Evolutionary conservation across 1,140 invertebrate genomes (phyloP), one percentile per base, ranked within the genome.

Genomic region (Parasteatoda tepidariorum): DNA sequence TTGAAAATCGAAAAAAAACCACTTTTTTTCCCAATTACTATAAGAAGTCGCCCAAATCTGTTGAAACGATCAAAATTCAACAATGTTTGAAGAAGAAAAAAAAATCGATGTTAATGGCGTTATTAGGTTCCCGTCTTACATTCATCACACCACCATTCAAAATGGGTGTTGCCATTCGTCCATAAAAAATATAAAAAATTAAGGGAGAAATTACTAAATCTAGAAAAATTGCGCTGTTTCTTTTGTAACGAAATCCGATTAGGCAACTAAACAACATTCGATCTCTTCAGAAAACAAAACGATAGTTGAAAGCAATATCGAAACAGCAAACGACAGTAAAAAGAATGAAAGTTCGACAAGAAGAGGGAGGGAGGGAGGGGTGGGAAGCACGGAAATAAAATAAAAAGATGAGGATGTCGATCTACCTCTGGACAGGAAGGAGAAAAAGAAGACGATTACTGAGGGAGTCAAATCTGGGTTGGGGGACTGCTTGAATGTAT

Each of bases 401-500:
- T 33, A 66, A 33, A n/a, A 31, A n/a, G 28, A 33, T 18, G 18
- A 33, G 5, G 15, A n/a, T 24, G 3, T 28, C 26, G 3, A 4
- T 30, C 61, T 28, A 22, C 30, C 61, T 64, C 26, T 28, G 18
- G 38, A n/a, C 13, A 3, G 13, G n/a, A 41, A 38, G 33, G 41
- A 68, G 30, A 34, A 34, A 57, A 48, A 15, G 22, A 66, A 54
- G 38, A 64, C 9, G 61, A 28, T 18, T 26, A 59, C 22, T 18
- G 31, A 66, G 61, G 74, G 62, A 66, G 38, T 38, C 48, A 28
- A 59, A 79, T 67, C 76, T 79, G 76, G 76, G 76, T 79, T 79
- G 76, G 64, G 62, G 28, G 22, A 66, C 22, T 26, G 31, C 9
- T 30, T 57, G 38, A 48, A 13, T 48, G 61, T 79, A 79, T 79